Base-by-base conservation (phyloP, 2,113 vertebrate species). In the Perca schrenkii region DNA sequence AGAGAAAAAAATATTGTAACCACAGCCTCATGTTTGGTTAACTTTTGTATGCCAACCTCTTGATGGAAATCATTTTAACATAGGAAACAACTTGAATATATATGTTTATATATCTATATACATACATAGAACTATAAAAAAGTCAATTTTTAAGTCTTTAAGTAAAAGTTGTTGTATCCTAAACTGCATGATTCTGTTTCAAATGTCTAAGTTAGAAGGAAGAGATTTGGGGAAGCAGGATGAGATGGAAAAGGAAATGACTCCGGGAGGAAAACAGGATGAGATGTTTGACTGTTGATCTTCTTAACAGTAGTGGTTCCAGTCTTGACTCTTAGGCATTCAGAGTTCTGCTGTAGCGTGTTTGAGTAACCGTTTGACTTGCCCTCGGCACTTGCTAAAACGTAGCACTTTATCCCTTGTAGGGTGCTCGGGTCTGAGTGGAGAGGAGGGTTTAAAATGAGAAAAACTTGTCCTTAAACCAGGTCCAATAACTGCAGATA, bases 281-380 rank as follows among this genome's bases (percentile, higher is more conserved):
- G 58, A 36, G 31, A 63, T 63, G 36, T n/a, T 13, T 63, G 11
- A 63, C 12, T 43, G 62, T 22, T 46, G 47, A 79, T 56, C 53
- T 60, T 84, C 53, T 78, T 81, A 53, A 77, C 73, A 84, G 81
- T 31, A 2, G 0, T 28, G 34, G 56, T 22, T 83, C 57, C 47
- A 57, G 57, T 73, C 54, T 31, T 11, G 49, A n/a, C 60, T 58
- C 70, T 4, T n/a, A 66, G 66, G 70, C 22, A 49, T 67, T 58
- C 34, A 0, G 57, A 82, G 19, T 15, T 70, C n/a, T 47, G 61
- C 36, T 62, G 22, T 13, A 1, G 47, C 63, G 56, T 7, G 4
- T 56, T 60, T 67, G 58, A 65, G 46, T 53, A 40, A 64, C 7
- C 13, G 21, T 50, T 57, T 43, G 12, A 64, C 58, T 40, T 10